A percentile compares a stretch with the other conserved stretches of the same genome.
These are phyloP conservation scores for Myoxocephalus aenaeus DNA, from an alignment of 2,797 vertebrate species.

Conservation along the genomic window DNA sequence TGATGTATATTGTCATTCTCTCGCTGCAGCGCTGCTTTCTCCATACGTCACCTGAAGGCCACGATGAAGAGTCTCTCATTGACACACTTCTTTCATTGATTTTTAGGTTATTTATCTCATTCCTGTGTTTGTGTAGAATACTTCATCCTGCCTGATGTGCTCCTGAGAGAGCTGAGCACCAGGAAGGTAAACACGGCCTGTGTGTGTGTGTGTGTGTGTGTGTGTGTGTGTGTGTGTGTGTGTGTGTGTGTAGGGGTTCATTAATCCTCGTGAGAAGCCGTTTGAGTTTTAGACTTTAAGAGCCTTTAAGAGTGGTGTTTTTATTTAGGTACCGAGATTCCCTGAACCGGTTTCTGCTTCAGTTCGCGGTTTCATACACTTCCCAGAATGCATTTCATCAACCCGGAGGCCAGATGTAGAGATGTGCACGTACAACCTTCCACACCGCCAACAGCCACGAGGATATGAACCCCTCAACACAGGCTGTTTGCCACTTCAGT, in stretches of 20 bases:
- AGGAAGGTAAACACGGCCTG: neutral
- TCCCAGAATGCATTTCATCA: constrained; percentile 50
- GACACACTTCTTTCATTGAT: constrained; percentile 9
- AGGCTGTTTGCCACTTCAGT: neutral
- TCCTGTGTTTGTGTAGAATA: neutral
- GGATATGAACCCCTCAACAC: neutral
- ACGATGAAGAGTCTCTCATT: constrained; percentile 16
- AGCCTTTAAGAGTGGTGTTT: neutral
- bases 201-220: neutral
- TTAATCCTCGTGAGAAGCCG: neutral
- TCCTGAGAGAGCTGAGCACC: constrained; percentile 6
- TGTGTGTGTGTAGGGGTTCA: neutral
- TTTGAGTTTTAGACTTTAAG: neutral
- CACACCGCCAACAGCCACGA: neutral
- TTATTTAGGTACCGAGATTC: constrained; percentile 9
- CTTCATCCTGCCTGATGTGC: neutral
- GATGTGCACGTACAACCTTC: neutral
- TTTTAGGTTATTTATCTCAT: neutral
- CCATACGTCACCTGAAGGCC: constrained; percentile 31
- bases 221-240: neutral
- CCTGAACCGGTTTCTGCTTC: constrained; percentile 22
- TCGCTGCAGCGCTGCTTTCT: constrained; percentile 21
- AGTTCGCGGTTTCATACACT: constrained; percentile 42
- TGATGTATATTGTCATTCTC: constrained; percentile 37
- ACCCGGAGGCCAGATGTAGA: constrained; percentile 24